Evolutionary conservation across 2,797 vertebrate genomes (phyloP).

Genomic region (Alexandromys oeconomus): DNA sequence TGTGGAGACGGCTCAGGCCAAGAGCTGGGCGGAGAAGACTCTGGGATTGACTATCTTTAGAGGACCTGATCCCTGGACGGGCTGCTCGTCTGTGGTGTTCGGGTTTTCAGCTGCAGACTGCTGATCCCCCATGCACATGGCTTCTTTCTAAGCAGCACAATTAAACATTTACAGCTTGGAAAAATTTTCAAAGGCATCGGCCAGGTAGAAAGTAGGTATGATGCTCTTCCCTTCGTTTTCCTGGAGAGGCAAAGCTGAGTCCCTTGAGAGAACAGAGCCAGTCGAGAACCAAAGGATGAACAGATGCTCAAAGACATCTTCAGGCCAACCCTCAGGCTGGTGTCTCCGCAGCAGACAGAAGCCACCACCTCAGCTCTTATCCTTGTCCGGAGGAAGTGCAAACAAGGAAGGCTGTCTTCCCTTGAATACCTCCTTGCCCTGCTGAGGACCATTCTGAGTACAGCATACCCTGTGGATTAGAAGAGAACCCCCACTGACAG

Average conservation of each 20-base stretch:
- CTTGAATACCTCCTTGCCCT: background rate
- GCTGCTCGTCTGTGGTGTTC: slow-evolving; percentile 74
- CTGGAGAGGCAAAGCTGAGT: background rate
- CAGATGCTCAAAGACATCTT: background rate
- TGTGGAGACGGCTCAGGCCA: background rate
- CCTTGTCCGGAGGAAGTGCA: background rate
- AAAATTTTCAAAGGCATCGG: slow-evolving; percentile 7
- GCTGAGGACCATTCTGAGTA: background rate
- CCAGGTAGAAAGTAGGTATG: background rate
- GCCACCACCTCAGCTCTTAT: background rate
- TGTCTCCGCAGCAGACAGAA: background rate
- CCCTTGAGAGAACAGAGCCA: background rate
- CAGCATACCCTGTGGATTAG: background rate
- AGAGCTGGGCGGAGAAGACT: slow-evolving; percentile 23
- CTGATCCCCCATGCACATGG: background rate
- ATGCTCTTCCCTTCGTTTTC: background rate
- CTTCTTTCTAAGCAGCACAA: slow-evolving; percentile 30
- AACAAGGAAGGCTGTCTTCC: background rate
- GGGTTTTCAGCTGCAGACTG: slow-evolving; percentile 55
- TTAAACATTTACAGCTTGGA: slow-evolving; percentile 14
- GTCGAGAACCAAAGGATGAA: background rate
- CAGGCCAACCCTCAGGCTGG: background rate
- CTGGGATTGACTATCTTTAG: slow-evolving; percentile 34
- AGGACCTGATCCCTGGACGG: slow-evolving; percentile 71
- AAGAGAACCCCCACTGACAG: background rate